These are phyloP conservation scores for Zosterops lateralis DNA, from an alignment of 2,113 vertebrate genomes.

Conservation along the genomic window DNA sequence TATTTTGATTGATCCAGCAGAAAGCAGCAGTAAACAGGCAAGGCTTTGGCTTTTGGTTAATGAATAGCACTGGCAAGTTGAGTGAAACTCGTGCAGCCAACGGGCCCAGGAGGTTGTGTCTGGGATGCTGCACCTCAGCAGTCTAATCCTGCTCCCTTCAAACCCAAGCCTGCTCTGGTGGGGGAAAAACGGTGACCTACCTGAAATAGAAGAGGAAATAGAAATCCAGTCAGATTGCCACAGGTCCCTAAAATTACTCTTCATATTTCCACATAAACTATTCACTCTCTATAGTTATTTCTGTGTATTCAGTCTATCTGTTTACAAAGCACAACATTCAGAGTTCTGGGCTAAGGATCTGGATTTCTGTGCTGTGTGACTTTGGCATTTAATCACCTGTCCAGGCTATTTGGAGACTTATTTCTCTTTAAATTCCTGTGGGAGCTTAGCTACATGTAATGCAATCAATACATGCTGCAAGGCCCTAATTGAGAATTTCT, in stretches of 20 bases:
- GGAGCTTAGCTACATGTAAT: not conserved
- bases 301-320: not conserved
- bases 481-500: not conserved
- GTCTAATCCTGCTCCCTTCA: not conserved
- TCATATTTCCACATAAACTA: not conserved
- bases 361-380: not conserved
- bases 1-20: conserved; percentile 11
- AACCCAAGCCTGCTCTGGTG: not conserved
- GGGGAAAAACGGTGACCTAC: not conserved
- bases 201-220: not conserved
- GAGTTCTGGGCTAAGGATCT: not conserved
- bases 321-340: not conserved
- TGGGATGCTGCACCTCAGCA: not conserved
- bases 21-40: not conserved
- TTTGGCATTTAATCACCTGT: not conserved
- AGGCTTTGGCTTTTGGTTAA: not conserved
- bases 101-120: not conserved
- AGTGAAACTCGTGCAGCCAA: not conserved
- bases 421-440: not conserved
- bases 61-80: not conserved
- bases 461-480: not conserved
- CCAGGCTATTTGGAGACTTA: not conserved
- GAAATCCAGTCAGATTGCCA: not conserved
- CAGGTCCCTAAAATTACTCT: not conserved
- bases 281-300: not conserved